Percentiles rank a stretch among this genome's conserved stretches.
These are phyloP conservation scores for Chrysocyon brachyurus DNA, from an alignment of 2,797 vertebrate species.

Conservation along the genomic window DNA sequence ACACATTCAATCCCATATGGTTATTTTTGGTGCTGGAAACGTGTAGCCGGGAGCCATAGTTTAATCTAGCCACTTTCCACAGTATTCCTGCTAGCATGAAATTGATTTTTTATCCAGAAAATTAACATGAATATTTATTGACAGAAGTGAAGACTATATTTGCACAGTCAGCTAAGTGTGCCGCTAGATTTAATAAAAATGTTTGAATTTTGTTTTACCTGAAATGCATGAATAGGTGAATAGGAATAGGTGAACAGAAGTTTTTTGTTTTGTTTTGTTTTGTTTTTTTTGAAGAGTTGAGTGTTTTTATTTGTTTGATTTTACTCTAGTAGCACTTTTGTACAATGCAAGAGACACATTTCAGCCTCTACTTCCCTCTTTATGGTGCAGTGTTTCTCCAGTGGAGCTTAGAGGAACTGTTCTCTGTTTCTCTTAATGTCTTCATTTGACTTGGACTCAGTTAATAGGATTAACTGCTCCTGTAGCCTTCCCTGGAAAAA, in stretches of 20 bases:
- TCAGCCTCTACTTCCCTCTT: not conserved
- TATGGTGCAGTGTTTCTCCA: conserved; percentile 48
- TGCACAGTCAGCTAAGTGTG: conserved; percentile 73
- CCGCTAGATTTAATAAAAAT: conserved; percentile 69
- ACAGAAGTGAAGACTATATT: conserved; percentile 73
- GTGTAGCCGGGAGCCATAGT: conserved; percentile 47
- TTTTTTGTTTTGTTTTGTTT: not conserved
- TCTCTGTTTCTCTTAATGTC: conserved; percentile 79
- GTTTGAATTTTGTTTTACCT: conserved; percentile 54
- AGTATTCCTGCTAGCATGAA: conserved; percentile 77
- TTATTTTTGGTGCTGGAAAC: conserved; percentile 83
- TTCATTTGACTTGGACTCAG: conserved; percentile 85
- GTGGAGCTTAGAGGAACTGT: conserved; percentile 37
- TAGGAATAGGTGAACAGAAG: not conserved
- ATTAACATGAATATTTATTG: conserved; percentile 84
- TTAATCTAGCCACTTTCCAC: conserved; percentile 78
- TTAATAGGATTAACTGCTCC: conserved; percentile 83
- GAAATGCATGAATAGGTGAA: conserved; percentile 34
- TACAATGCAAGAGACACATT: not conserved
- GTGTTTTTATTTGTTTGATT: not conserved
- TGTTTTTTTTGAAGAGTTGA: not conserved
- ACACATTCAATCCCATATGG: conserved; percentile 85
- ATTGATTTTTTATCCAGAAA: conserved; percentile 82
- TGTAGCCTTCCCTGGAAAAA: conserved; percentile 70
- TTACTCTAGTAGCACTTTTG: not conserved